These are phyloP conservation scores for Anarsia innoxiella DNA, from an alignment of 2,888 invertebrate genomes.

Conservation along the genomic window DNA sequence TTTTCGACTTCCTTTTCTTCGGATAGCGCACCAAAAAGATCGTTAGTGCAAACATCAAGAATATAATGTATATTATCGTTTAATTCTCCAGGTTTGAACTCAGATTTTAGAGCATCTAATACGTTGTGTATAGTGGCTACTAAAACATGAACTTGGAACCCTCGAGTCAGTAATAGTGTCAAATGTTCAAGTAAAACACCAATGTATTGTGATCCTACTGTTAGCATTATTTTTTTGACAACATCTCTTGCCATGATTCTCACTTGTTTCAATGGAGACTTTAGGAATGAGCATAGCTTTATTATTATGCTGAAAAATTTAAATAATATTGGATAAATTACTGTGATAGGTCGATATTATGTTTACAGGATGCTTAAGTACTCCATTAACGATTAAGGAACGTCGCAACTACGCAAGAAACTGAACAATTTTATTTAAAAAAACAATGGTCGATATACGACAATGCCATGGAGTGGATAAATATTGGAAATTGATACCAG, in stretches of 20 bases:
- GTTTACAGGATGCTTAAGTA: too few relatives aligned
- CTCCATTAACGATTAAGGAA: too few relatives aligned
- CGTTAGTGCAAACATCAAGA: constrained; percentile 88
- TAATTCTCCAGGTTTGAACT: constrained; percentile 85
- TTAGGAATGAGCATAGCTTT: constrained; percentile 92
- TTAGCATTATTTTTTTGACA: constrained; percentile 91
- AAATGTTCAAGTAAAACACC: constrained; percentile 86
- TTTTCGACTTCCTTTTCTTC: constrained; percentile 95
- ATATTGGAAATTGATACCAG: too few relatives aligned
- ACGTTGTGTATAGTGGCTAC: constrained; percentile 92
- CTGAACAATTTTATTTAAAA: too few relatives aligned
- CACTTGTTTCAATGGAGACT: constrained; percentile 91
- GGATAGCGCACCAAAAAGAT: constrained; percentile 89
- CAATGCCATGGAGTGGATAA: too few relatives aligned
- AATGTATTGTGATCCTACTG: constrained; percentile 89
- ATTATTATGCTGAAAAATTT: constrained; percentile 80
- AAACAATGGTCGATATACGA: too few relatives aligned
- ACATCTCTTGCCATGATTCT: constrained; percentile 90
- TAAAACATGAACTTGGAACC: constrained; percentile 95
- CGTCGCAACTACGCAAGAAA: too few relatives aligned
- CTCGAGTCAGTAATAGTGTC: constrained; percentile 85
- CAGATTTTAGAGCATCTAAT: constrained; percentile 80
- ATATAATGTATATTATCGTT: constrained; percentile 85
- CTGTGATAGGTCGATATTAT: too few relatives aligned
- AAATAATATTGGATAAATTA: too few relatives aligned